Conservation (phyloP, 2,797 vertebrate genomes). For the Phrynocephalus vlangalii region DNA sequence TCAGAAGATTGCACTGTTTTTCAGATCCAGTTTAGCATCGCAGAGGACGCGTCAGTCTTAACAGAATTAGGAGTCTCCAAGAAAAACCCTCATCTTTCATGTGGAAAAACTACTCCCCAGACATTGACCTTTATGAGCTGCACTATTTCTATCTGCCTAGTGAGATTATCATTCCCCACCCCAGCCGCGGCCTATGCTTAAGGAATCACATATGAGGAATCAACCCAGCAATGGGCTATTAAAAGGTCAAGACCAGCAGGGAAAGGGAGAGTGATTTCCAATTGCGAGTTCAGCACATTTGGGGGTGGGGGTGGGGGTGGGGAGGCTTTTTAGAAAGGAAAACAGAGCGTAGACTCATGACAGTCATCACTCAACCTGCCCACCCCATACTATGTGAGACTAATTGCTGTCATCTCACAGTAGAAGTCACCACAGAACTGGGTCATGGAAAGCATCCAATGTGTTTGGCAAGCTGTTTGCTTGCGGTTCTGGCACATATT, state of each 20-base stretch:
- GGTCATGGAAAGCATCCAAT: background rate
- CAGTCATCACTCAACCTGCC: no score
- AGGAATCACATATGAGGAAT: background rate
- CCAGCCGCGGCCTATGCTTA: background rate
- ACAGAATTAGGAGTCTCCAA: background rate
- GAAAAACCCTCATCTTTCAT: background rate
- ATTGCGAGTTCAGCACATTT: background rate
- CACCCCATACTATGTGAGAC: background rate
- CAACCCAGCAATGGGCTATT: background rate
- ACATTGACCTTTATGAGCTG: constrained; percentile 17
- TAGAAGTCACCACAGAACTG: background rate
- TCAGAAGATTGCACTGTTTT: background rate
- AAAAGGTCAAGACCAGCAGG: background rate
- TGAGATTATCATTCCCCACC: background rate
- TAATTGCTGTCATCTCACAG: background rate
- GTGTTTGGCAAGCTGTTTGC: background rate
- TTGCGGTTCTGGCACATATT: background rate
- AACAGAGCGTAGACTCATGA: background rate
- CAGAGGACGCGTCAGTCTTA: background rate
- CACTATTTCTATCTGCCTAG: constrained; percentile 8
- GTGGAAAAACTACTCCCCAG: background rate
- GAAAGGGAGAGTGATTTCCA: background rate
- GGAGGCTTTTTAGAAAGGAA: background rate
- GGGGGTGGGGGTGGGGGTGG: background rate
- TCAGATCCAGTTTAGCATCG: constrained; percentile 12